phyloP scores from a whole-genome alignment of 1,140 invertebrate species.

The Eriocheir sinensis region DNA sequence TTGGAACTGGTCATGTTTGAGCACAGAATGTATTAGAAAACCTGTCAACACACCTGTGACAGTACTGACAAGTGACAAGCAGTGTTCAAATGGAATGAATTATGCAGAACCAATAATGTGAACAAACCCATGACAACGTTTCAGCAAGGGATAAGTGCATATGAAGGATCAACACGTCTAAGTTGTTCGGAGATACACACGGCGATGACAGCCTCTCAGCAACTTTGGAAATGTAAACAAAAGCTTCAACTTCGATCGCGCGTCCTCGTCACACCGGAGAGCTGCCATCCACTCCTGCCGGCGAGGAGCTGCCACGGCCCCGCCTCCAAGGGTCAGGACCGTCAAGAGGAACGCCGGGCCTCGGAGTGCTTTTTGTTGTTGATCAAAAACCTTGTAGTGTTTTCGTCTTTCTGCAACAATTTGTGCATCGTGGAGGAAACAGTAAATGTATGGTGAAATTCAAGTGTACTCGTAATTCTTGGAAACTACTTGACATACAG shows the following conservation, averaged over 20 bases:
- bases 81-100: neutral
- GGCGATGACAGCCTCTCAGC: neutral
- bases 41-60: neutral
- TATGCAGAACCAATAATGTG: neutral
- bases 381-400: too few species aligned
- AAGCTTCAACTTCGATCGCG: neutral
- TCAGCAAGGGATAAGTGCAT: neutral
- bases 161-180: neutral
- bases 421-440: neutral
- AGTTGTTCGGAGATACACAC: neutral
- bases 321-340: neutral
- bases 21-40: neutral
- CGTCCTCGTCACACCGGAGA: neutral
- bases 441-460: neutral
- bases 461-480: neutral
- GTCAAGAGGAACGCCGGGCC: too few species aligned
- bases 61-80: too few species aligned
- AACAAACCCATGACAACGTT: neutral
- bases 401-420: neutral
- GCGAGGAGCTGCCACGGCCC: neutral
- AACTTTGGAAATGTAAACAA: slow-evolving; percentile 17
- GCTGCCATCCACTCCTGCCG: neutral
- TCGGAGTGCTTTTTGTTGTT: too few species aligned
- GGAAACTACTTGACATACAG: too few species aligned
- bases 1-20: neutral